phyloP scores from a whole-genome alignment of 2,113 vertebrate species.

The Scopus umbretta region DNA sequence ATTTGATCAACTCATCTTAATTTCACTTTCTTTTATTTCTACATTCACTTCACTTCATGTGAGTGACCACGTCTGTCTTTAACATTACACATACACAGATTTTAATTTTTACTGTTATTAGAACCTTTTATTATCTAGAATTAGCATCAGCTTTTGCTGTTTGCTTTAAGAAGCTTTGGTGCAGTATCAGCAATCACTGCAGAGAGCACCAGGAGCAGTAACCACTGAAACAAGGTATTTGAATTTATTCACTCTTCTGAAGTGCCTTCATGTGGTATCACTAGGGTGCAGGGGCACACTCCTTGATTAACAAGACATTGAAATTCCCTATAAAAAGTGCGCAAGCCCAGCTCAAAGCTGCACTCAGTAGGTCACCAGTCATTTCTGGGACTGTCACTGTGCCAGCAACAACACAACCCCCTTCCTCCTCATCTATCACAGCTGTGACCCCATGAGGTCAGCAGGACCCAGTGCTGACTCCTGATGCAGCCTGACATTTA shows the following conservation, averaged over 20 bases:
- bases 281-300: background rate
- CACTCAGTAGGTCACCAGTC: background rate
- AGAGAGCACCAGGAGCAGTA: background rate
- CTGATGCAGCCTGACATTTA: fast-evolving
- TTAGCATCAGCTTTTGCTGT: background rate
- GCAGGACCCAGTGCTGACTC: background rate
- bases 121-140: background rate
- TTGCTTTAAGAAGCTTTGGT: background rate
- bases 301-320: background rate
- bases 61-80: background rate
- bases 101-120: background rate
- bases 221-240: background rate
- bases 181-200: background rate
- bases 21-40: background rate
- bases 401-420: background rate
- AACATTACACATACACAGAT: background rate
- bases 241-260: background rate
- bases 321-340: background rate
- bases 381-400: background rate
- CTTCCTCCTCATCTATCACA: background rate
- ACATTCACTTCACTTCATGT: background rate
- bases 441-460: background rate
- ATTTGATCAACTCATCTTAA: background rate
- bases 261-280: background rate
- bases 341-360: background rate